These are phyloP conservation scores for Hyperoplus lanceolatus DNA, from an alignment of 2,797 vertebrate species.

Conservation along the genomic window DNA sequence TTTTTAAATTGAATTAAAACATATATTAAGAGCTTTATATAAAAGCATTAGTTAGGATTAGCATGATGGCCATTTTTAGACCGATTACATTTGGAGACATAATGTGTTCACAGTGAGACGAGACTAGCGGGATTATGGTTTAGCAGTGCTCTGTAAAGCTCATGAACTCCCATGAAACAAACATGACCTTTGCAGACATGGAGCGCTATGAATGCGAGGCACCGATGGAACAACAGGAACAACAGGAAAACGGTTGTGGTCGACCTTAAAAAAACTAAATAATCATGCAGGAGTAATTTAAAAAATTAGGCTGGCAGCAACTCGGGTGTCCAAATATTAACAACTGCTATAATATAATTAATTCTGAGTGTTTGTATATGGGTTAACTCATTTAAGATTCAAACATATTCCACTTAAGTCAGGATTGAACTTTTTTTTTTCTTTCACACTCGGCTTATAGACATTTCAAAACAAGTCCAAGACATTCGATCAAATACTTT, in stretches of 20 bases:
- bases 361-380: neutral
- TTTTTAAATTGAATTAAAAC: slow-evolving; percentile 63
- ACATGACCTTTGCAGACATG: slow-evolving; percentile 57
- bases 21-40: slow-evolving; percentile 67
- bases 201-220: slow-evolving; percentile 6
- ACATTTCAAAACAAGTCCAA: neutral
- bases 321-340: slow-evolving; percentile 10
- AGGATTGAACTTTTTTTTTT: neutral
- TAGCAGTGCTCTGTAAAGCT: slow-evolving; percentile 32
- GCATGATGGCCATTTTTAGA: slow-evolving; percentile 53
- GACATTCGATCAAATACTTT: neutral
- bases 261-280: slow-evolving; percentile 35
- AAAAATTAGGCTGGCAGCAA: slow-evolving; percentile 1
- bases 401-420: neutral
- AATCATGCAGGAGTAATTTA: slow-evolving; percentile 27
- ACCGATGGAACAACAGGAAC: slow-evolving; percentile 33
- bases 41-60: slow-evolving; percentile 69
- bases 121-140: slow-evolving; percentile 54
- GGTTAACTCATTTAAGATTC: neutral
- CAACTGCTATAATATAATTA: neutral
- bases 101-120: slow-evolving; percentile 55
- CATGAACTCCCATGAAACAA: slow-evolving; percentile 51
- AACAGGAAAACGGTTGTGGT: slow-evolving; percentile 11
- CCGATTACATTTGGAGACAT: slow-evolving; percentile 59
- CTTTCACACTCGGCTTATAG: neutral